Conservation (phyloP, 64 coral and sea anemone genomes). For the Montipora sp. region DNA sequence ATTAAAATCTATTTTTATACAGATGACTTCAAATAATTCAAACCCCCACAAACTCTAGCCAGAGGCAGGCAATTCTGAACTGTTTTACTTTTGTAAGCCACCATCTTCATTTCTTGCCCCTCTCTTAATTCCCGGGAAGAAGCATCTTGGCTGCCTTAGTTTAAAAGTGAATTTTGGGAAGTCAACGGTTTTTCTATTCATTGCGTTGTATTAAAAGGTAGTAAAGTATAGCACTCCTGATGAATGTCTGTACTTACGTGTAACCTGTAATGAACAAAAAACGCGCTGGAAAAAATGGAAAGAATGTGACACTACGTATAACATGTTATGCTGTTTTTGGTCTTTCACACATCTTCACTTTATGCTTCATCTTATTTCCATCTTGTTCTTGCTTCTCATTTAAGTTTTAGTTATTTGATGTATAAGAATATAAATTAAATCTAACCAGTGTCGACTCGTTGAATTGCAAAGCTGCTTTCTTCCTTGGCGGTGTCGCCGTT, state of each 20-base stretch:
- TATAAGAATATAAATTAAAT: neutral
- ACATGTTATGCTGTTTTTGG: neutral
- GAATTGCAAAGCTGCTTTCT: neutral
- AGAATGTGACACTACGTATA: conserved; percentile 10
- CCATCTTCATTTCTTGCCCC: no score
- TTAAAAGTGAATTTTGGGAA: neutral
- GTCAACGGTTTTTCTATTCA: neutral
- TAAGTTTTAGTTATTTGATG: neutral
- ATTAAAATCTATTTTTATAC: no score
- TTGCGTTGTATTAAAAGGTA: neutral
- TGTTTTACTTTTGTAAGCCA: no score
- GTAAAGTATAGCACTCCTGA: conserved; percentile 51
- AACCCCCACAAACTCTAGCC: no score
- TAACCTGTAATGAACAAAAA: conserved; percentile 8
- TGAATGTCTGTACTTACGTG: conserved; percentile 21
- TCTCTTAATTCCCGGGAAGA: no score
- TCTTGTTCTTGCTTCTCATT: neutral
- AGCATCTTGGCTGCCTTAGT: no score
- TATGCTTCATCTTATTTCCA: neutral
- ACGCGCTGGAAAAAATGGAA: neutral
- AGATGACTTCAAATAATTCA: no score
- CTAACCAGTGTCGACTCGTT: conserved; percentile 39
- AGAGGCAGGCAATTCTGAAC: no score
- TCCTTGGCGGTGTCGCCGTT: conserved; percentile 11
- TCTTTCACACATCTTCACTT: neutral